Evolutionary conservation across 1,140 invertebrate genomes (phyloP).

Genomic region (Dysdera silvatica): DNA sequence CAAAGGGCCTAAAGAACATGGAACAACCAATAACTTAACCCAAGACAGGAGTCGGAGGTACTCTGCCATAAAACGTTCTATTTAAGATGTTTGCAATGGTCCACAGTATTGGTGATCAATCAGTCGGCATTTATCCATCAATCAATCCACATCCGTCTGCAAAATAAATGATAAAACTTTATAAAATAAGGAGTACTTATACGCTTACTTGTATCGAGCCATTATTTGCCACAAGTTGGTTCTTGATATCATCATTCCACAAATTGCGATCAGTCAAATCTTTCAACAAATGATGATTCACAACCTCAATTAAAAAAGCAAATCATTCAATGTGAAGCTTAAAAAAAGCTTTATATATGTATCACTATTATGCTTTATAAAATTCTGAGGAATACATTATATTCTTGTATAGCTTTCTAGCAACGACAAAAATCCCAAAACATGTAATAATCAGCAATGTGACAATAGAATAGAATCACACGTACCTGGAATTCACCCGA

Average conservation of each 20-base stretch:
- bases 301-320: constrained; percentile 61
- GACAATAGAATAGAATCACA: neutral
- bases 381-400: constrained; percentile 1
- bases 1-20: no score
- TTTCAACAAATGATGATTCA: constrained; percentile 90
- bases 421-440: no score
- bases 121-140: no score
- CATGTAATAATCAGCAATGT: neutral
- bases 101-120: no score
- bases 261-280: constrained; percentile 83
- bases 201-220: constrained; percentile 86
- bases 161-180: no score
- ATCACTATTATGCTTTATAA: neutral
- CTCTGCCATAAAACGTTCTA: no score
- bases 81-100: no score
- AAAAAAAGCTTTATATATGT: neutral
- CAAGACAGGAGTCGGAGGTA: no score
- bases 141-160: no score
- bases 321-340: no score
- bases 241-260: constrained; percentile 96
- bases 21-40: no score
- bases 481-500: constrained; percentile 76
- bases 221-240: constrained; percentile 77
- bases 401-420: neutral
- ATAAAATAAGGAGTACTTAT: no score